Base-by-base conservation (phyloP, 1,140 invertebrate genomes). In the Drosophila tani region DNA sequence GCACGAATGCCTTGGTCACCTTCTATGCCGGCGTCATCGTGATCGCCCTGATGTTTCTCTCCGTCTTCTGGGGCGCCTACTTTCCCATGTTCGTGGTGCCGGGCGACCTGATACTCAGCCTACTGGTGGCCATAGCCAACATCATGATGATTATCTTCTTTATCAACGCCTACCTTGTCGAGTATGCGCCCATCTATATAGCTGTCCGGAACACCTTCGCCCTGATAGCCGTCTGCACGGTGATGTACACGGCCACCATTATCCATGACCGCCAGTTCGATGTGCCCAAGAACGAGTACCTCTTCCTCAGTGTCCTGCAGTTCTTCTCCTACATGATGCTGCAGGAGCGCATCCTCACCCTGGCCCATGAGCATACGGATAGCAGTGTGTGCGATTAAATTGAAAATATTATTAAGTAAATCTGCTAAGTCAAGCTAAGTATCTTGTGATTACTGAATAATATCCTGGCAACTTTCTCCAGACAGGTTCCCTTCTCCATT, bases 201-300 rank as follows among this genome's bases (percentile, higher is more conserved):
- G 32, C 55, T 1, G 70, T 85, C 1, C 79, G 78, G 0, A 90
- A 85, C n/a, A 74, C 35, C 19, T 79, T 88, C 17, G 85, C 81
- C 2, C 0, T 88, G 14, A 35, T 68, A 2, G 79, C 85, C 8
- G 1, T 90, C 7, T 69, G 59, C 5, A 69, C 79, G 65, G 71
- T 88, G n/a, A 82, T 85, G 70, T 88, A 88, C 43, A 81, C 85
- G 64, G 85, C 85, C 5, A 90, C 85, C 41, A 85, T 88, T 5
- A 85, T 88, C 11, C 85, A 88, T 5, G 82, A 85, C 35, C 85
- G 85, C 2, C 85, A 88, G 46, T 88, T 90, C 21, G 67, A 81
- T 68, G 85, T 88, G 14, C 79, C 85, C 12, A 84, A 90, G 43
- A 73, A 66, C n/a, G 84, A 88, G 41, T 75, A 81, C 46, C n/a